Conservation (phyloP, 2,888 invertebrate genomes). For the Leucania comma region DNA sequence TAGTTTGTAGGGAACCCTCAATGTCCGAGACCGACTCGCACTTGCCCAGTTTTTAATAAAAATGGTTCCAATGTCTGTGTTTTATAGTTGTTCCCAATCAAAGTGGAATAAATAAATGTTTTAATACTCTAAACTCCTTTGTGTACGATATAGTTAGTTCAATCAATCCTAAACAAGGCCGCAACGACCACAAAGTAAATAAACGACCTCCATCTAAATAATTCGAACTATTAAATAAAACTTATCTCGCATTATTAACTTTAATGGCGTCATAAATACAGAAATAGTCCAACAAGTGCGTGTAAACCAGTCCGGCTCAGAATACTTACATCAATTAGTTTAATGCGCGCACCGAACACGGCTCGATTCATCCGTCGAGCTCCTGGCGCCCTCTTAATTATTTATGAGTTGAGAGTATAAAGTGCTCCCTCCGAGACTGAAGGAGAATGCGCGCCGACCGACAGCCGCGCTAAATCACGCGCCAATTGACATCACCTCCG, state of each 20-base stretch:
- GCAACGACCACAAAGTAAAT: constrained; percentile 31
- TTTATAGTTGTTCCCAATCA: constrained; percentile 1
- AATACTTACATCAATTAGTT: constrained; percentile 70
- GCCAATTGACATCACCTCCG: constrained; percentile 60
- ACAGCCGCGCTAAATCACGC: constrained; percentile 77
- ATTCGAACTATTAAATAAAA: constrained; percentile 54
- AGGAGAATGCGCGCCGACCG: constrained; percentile 73
- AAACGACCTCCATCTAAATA: constrained; percentile 34
- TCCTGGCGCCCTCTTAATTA: constrained; percentile 69
- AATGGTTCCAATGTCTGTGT: constrained; percentile 3
- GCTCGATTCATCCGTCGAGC: constrained; percentile 63
- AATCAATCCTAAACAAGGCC: constrained; percentile 9
- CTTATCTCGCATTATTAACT: constrained; percentile 64
- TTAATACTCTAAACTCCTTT: not conserved
- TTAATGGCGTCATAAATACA: constrained; percentile 64
- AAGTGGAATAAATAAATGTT: not conserved
- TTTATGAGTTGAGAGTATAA: constrained; percentile 71
- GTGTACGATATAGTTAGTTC: not conserved
- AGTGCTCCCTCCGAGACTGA: constrained; percentile 70
- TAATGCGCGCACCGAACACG: constrained; percentile 60
- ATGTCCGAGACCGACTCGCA: no score
- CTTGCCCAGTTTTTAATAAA: no score
- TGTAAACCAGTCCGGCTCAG: constrained; percentile 62
- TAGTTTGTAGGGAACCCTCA: no score
- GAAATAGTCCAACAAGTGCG: constrained; percentile 66